A percentile compares a stretch with the other conserved stretches of the same genome.
These are phyloP conservation scores for Leptinotarsa rubiginosa DNA, from an alignment of 2,888 invertebrate genomes.

Conservation along the genomic window DNA sequence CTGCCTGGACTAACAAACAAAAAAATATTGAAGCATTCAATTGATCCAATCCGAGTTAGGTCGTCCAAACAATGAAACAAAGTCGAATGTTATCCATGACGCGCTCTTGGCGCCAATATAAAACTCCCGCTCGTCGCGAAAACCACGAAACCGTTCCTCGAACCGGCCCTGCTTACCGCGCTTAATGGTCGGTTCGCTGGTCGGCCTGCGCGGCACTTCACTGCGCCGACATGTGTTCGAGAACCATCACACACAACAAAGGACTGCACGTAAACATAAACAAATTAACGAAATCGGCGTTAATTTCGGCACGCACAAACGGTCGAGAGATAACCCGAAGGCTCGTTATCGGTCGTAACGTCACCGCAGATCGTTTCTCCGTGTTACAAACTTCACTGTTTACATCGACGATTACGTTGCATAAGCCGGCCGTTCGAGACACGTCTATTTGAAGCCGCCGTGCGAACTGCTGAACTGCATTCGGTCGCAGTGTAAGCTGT, in stretches of 20 bases:
- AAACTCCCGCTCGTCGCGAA: background rate
- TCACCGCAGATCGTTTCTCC: background rate
- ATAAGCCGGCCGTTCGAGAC: conserved; percentile 46
- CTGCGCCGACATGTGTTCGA: conserved; percentile 66
- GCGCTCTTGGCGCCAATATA: too few species aligned
- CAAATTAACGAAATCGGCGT: conserved; percentile 31
- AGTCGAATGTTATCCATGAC: too few species aligned
- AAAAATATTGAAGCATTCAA: too few species aligned
- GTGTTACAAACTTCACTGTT: conserved; percentile 29
- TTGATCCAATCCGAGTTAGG: too few species aligned
- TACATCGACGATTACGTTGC: conserved; percentile 52
- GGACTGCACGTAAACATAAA: conserved; percentile 51
- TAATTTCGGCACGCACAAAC: conserved; percentile 33
- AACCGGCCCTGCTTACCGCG: conserved; percentile 22
- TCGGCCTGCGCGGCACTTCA: conserved; percentile 55
- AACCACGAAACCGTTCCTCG: background rate
- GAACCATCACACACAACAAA: conserved; percentile 55
- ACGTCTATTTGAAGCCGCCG: conserved; percentile 58
- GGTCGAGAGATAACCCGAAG: conserved; percentile 20
- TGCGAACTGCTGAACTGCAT: conserved; percentile 53
- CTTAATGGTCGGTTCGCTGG: conserved; percentile 35
- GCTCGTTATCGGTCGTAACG: conserved; percentile 15
- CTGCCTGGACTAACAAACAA: too few species aligned
- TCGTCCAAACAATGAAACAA: too few species aligned
- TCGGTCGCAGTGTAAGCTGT: conserved; percentile 48